Evolutionary conservation across 2,113 vertebrate genomes (phyloP), one percentile per base, ranked within the genome.

Genomic region (Leptosomus discolor): DNA sequence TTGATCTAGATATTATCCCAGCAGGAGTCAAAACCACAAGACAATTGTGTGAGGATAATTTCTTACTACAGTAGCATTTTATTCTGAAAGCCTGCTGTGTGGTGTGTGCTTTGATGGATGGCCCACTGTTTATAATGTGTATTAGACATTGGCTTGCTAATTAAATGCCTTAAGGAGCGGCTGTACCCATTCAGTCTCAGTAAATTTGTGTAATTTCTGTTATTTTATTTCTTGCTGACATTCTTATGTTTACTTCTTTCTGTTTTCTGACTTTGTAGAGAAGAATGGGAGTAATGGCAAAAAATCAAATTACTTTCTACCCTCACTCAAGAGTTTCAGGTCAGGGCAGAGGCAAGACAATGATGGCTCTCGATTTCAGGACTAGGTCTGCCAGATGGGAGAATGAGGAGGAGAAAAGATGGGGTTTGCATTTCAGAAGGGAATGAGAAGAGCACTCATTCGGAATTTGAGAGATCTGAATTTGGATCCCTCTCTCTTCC

Each of bases 1-100:
- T 96, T 94, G 96, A 98, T 98, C 98, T 97, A 97, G 96, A 97
- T 98, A 98, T 98, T 98, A 98, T 98, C 98, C 92, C 98, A 60
- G 82, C 97, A 97, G 97, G 97, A 97, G 88, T 96, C 97, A 96
- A 97, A 98, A 88, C 95, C 96, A 89, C 95, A 97, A 98, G 97
- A 97, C 97, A 97, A 96, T 97, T 96, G 97, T 96, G 89, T 97
- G 88, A 95, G 93, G 93, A 94, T 98, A 96, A 98, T 98, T 98
- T 98, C 97, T 98, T 98, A 95, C 97, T 95, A 96, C 94, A 97
- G 95, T 97, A 96, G 85, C 97, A 83, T 97, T 98, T 97, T 96
- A 94, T 97, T 97, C 96, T 91, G 96, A 96, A 96, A 93, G 89
- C 97, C 97, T 98, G 96, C 97, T 97, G 97, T 64, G 95, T 89